phyloP scores from a whole-genome alignment of 2,888 invertebrate genomes.

The Allacma fusca region DNA sequence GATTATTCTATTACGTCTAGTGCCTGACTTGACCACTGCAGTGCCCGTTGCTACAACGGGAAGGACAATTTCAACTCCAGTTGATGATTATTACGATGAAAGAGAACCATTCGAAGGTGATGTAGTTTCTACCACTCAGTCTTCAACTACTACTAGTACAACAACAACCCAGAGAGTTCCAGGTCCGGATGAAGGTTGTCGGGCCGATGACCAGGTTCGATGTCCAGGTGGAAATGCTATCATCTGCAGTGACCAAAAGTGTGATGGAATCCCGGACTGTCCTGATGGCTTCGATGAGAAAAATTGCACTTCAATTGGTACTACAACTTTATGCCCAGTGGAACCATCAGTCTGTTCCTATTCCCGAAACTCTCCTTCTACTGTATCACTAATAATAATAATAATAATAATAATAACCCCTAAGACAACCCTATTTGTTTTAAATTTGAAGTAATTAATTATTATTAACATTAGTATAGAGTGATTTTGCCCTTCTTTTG shows the following conservation, averaged over 20 bases:
- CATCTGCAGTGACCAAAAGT: conserved; percentile 55
- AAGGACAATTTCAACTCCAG: background rate
- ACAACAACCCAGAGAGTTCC: conserved; percentile 8
- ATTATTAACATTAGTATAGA: no score
- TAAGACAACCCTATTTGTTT: no score
- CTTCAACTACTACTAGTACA: background rate
- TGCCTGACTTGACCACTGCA: background rate
- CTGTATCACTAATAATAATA: no score
- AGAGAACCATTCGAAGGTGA: no score
- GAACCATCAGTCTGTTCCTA: background rate
- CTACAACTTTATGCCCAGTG: background rate
- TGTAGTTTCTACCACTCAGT: background rate
- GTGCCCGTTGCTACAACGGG: background rate
- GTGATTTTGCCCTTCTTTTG: no score
- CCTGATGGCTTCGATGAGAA: conserved; percentile 53
- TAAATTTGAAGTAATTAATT: no score
- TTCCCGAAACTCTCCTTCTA: no score
- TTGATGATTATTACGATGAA: background rate
- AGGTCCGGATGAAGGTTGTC: conserved; percentile 48
- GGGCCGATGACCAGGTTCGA: conserved; percentile 61
- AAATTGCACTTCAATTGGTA: conserved; percentile 52
- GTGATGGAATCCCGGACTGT: conserved; percentile 54
- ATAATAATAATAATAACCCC: no score
- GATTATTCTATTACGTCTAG: background rate
- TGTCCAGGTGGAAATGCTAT: conserved; percentile 54